Percentiles rank a stretch among this genome's conserved stretches.
phyloP scores from a whole-genome alignment of 2,113 vertebrate genomes.

The Leptocoma aspasia region DNA sequence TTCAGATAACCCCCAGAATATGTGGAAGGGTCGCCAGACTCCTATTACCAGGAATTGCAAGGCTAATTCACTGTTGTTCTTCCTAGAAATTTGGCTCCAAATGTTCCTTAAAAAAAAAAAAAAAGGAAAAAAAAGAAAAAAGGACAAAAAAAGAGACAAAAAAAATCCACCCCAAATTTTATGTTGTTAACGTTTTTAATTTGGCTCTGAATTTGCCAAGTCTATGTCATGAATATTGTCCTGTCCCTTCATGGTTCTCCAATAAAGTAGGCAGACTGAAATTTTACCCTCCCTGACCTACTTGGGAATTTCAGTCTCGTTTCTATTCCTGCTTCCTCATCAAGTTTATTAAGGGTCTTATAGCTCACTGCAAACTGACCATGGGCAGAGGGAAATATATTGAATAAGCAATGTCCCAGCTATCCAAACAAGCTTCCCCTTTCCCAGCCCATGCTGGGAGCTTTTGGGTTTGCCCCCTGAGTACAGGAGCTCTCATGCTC shows the following conservation, averaged over 20 bases:
- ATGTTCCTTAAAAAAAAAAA: background rate
- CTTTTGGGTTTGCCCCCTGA: background rate
- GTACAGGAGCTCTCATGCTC: background rate
- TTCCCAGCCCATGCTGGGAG: background rate
- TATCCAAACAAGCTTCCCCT: background rate
- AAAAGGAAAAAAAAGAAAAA: rapidly evolving
- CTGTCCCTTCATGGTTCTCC: background rate
- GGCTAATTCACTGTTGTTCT: background rate
- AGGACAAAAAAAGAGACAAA: rapidly evolving
- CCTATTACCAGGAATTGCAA: background rate
- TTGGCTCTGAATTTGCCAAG: background rate
- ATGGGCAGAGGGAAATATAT: background rate
- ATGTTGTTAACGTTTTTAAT: background rate
- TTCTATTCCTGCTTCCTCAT: background rate
- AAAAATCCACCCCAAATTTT: background rate
- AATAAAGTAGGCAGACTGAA: background rate
- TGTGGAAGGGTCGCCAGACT: background rate
- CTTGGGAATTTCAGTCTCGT: background rate
- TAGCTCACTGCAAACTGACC: background rate
- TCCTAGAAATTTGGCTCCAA: background rate
- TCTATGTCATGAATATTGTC: background rate
- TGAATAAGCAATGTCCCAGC: background rate
- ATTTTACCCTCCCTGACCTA: background rate
- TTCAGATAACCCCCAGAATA: background rate
- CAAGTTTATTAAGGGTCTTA: background rate